Evolutionary conservation across 2,888 invertebrate genomes (phyloP), one percentile per base, ranked within the genome.

Genomic region (Melanchra persicariae): DNA sequence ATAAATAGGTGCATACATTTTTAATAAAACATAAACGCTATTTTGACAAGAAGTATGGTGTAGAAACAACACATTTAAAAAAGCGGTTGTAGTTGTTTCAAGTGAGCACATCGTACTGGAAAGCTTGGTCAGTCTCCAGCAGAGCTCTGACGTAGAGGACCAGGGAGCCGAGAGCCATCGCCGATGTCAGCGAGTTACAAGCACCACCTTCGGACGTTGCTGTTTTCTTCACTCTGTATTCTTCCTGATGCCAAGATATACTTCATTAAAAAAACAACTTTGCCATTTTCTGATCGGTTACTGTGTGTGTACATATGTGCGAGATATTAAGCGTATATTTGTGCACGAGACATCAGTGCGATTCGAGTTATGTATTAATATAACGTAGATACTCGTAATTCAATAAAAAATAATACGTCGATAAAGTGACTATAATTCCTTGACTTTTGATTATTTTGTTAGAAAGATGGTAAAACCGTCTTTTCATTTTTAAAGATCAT

Each of bases 81-180:
- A 37, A 43, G 34, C 30, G 22, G 26, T 30, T 40, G 15, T 10
- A 45, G n/a, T 8, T 19, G 30, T 26, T 49, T 88, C 87, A 94
- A 8, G 85, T 86, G 26, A 95, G 83, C 3, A 95, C 91, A 76
- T 95, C 95, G 68, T 96, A 96, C 76, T 96, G 95, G 77, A 96
- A 96, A 2, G 95, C 95, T 80, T 94, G 94, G 77, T 96, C 95
- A 0, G 95, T 94, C 81, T 96, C 95, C 49, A 95, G 83, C 5
- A 96, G 84, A 0, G 95, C 94, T 72, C 95, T 86, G n/a, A 93
- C 84, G 77, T 95, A 95, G 26, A 95, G 73, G 2, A 90, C 91
- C 54, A 96, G 81, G 1, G 94, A 92, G 0, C 94, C 93, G 10
- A 96, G 89, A 3, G 95, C 95, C 95, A 94, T 95, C 0, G 94